Evolutionary conservation across 2,888 invertebrate species (phyloP).

Genomic region (Tortrix viridana): DNA sequence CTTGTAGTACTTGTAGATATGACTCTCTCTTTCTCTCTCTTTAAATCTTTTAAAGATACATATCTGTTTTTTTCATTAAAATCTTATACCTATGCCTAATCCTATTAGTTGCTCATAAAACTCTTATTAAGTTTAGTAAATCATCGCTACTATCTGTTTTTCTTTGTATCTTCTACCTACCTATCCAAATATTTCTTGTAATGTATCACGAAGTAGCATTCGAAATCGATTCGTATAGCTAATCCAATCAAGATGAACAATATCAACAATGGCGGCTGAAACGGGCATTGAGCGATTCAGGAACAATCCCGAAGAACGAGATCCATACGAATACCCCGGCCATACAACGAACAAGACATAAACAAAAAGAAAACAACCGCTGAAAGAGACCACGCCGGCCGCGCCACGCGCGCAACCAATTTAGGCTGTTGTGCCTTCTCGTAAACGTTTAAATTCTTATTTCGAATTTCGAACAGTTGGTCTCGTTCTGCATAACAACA

Average conservation of each 20-base stretch:
- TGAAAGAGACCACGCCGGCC: conserved; percentile 68
- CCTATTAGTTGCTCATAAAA: too few relatives aligned
- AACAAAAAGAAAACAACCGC: conserved; percentile 60
- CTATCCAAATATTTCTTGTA: too few relatives aligned
- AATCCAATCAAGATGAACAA: conserved; percentile 28
- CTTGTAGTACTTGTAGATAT: too few relatives aligned
- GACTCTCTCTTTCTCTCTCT: too few relatives aligned
- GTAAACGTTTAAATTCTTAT: conserved; percentile 82
- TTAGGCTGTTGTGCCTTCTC: conserved; percentile 77
- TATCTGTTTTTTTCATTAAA: too few relatives aligned
- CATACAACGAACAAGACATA: conserved; percentile 49
- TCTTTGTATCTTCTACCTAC: too few relatives aligned
- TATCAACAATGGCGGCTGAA: conserved; percentile 35
- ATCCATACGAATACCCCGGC: conserved; percentile 23
- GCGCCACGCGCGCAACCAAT: conserved; percentile 76
- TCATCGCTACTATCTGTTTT: too few relatives aligned
- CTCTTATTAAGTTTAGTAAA: too few relatives aligned
- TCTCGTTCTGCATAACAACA: conserved; percentile 82
- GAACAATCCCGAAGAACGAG: conserved; percentile 36
- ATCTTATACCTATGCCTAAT: too few relatives aligned
- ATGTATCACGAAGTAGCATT: not conserved
- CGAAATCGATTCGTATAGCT: conserved; percentile 30
- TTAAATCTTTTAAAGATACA: too few relatives aligned
- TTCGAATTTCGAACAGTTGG: conserved; percentile 74
- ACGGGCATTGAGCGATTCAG: conserved; percentile 36